These are phyloP conservation scores for Meloidogyne hapla DNA, from an alignment of 1,140 invertebrate species.

Conservation along the genomic window DNA sequence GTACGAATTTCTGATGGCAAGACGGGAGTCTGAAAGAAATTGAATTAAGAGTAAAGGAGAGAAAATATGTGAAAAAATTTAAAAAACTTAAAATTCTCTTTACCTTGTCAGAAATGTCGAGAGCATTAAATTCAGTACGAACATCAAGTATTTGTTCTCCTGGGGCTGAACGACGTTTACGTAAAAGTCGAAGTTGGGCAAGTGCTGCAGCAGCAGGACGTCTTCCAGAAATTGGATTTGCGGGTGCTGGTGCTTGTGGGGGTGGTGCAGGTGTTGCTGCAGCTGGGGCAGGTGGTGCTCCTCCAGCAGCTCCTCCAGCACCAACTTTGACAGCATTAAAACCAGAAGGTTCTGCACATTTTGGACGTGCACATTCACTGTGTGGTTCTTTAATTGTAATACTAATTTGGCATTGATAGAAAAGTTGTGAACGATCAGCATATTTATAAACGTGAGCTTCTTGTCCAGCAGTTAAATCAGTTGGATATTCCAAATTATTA, in stretches of 20 bases:
- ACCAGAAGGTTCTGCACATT: constrained; percentile 59
- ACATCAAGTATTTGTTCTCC: constrained; percentile 57
- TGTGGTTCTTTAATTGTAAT: constrained; percentile 64
- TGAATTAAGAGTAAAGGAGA: constrained; percentile 4
- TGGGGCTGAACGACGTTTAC: constrained; percentile 51
- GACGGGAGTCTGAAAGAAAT: constrained; percentile 33
- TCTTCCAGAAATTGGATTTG: constrained; percentile 2
- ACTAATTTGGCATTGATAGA: constrained; percentile 64
- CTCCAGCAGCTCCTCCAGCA: constrained; percentile 34
- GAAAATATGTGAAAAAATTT: not conserved
- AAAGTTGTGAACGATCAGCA: constrained; percentile 61
- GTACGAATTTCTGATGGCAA: constrained; percentile 31
- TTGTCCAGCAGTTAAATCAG: constrained; percentile 61
- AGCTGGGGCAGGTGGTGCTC: constrained; percentile 35
- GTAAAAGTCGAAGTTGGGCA: constrained; percentile 56
- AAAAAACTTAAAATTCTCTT: not conserved
- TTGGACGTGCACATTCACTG: constrained; percentile 58
- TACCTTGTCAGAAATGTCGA: constrained; percentile 54
- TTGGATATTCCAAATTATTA: constrained; percentile 63
- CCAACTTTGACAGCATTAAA: constrained; percentile 59
- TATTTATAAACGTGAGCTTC: constrained; percentile 65
- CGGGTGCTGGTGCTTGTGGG: constrained; percentile 1
- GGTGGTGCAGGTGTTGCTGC: constrained; percentile 12
- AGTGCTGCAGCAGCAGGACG: constrained; percentile 32
- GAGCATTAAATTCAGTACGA: constrained; percentile 55